Conservation (phyloP, 2,113 vertebrate genomes). For the Hypomesus transpacificus region DNA sequence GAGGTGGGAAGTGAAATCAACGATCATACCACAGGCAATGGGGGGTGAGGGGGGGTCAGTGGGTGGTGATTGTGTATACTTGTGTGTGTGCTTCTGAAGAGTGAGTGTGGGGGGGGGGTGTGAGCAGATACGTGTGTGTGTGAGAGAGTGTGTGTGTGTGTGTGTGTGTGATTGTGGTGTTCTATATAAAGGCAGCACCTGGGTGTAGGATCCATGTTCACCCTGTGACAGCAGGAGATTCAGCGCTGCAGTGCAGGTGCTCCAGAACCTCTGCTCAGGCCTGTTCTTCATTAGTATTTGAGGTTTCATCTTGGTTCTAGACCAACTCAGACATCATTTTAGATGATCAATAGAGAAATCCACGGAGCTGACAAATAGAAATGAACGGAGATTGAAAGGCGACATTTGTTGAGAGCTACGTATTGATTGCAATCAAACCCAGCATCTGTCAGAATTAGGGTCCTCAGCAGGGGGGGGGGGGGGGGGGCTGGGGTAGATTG, state of each 20-base stretch:
- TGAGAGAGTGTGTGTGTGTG: conserved; percentile 4
- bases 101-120: not conserved
- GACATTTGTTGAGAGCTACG: not conserved
- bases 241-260: too few relatives aligned
- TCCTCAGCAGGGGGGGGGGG: not conserved
- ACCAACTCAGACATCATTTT: not conserved
- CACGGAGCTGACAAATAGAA: not conserved
- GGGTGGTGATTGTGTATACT: not conserved
- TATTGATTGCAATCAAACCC: not conserved
- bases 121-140: not conserved
- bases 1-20: not conserved
- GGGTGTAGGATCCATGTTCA: not conserved
- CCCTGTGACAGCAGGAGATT: not conserved
- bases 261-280: too few relatives aligned
- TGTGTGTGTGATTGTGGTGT: not conserved
- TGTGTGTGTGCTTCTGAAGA: not conserved
- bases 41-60: not conserved
- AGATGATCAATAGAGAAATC: not conserved
- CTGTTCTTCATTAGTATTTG: not conserved
- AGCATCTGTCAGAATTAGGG: not conserved
- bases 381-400: not conserved
- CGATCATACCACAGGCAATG: not conserved
- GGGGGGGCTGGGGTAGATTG: not conserved
- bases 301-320: not conserved
- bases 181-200: not conserved